Percentiles rank a stretch among this genome's conserved stretches.
Evolutionary conservation across 2,113 vertebrate genomes (phyloP).

Genomic region (Psophia crepitans): DNA sequence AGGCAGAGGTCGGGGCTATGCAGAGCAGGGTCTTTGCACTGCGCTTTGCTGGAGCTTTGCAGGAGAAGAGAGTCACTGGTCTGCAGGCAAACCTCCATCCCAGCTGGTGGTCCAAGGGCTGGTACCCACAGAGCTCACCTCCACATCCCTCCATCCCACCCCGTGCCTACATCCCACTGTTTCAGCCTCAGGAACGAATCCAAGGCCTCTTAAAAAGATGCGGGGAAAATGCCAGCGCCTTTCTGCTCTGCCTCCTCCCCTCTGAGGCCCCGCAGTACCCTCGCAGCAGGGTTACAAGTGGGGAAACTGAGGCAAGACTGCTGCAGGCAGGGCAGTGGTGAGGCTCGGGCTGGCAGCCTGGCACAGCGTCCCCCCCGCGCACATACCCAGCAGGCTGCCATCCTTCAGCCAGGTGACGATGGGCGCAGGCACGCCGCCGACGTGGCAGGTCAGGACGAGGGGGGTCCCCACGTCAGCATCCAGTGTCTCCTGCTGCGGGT

Average conservation of each 20-base stretch:
- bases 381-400: conserved; percentile 79
- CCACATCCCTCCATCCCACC: fast-evolving
- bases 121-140: background rate
- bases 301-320: background rate
- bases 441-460: conserved; percentile 80
- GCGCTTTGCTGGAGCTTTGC: background rate
- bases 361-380: fast-evolving
- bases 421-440: conserved; percentile 73
- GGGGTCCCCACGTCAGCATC: conserved; percentile 77
- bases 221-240: background rate
- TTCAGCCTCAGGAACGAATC: background rate
- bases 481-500: conserved; percentile 71
- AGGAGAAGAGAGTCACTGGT: background rate
- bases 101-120: background rate
- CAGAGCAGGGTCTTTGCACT: background rate
- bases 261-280: background rate
- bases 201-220: background rate
- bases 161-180: background rate
- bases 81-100: background rate
- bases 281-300: background rate
- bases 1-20: background rate
- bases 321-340: fast-evolving
- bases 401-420: conserved; percentile 87
- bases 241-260: background rate
- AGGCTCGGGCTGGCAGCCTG: background rate